Evolutionary conservation across 2,888 invertebrate genomes (phyloP).

Genomic region (Napeogenes sylphis): DNA sequence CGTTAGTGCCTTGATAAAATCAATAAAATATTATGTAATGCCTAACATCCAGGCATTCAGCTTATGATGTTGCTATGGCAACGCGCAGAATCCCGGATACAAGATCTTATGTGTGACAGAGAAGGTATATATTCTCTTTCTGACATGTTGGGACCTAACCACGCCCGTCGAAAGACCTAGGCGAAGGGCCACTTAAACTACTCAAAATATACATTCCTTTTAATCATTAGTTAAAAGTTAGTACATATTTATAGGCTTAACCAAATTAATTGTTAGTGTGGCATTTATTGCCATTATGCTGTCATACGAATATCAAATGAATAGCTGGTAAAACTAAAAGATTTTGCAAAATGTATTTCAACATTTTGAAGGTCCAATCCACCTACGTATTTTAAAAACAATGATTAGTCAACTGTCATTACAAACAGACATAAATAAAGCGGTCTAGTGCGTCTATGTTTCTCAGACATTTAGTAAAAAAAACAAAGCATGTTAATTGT

Average conservation of each 20-base stretch:
- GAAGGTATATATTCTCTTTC: slow-evolving; percentile 21
- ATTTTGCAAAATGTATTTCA: background rate
- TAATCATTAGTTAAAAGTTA: slow-evolving; percentile 12
- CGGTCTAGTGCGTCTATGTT: too few relatives aligned
- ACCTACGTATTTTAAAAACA: too few relatives aligned
- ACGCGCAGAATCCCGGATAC: slow-evolving; percentile 33
- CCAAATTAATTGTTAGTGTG: background rate
- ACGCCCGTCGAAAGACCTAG: slow-evolving; percentile 27
- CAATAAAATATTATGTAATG: slow-evolving; percentile 14
- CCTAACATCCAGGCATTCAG: slow-evolving; percentile 19
- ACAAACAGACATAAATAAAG: too few relatives aligned
- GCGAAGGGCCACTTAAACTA: slow-evolving; percentile 17
- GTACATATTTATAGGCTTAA: background rate
- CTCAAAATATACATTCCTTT: background rate
- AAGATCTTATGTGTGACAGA: slow-evolving; percentile 20
- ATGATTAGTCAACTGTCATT: too few relatives aligned
- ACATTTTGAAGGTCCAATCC: background rate
- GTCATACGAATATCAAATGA: too few relatives aligned
- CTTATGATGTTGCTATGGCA: slow-evolving; percentile 39
- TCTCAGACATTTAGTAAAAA: too few relatives aligned
- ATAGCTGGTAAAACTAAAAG: too few relatives aligned
- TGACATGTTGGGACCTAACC: slow-evolving; percentile 18
- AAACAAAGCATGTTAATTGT: too few relatives aligned
- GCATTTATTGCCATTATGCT: too few relatives aligned
- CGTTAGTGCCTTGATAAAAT: slow-evolving; percentile 6